Percentiles rank a stretch among this genome's conserved stretches.
phyloP scores from a whole-genome alignment of 1,140 invertebrate genomes.

The Oedothorax gibbosus region DNA sequence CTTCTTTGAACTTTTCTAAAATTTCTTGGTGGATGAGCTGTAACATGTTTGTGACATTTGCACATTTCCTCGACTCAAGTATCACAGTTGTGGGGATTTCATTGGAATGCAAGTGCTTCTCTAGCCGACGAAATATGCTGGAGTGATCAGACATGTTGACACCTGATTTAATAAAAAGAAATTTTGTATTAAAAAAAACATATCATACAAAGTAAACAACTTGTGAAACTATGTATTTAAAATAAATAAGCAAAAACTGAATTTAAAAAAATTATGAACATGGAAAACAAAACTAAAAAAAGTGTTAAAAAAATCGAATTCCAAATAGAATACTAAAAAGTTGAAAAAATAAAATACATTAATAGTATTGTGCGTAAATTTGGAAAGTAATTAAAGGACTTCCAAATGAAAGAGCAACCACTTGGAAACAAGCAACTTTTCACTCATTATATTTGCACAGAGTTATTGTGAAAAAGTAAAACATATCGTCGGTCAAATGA shows the following conservation, averaged over 20 bases:
- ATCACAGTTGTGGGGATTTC: neutral
- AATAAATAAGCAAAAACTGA: neutral
- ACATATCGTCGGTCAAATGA: too few species aligned
- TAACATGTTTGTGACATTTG: conserved; percentile 6
- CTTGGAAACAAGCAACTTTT: too few species aligned
- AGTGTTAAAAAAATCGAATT: too few species aligned
- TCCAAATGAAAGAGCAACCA: neutral
- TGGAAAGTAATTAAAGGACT: too few species aligned
- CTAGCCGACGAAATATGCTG: conserved; percentile 9
- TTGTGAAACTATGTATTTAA: neutral
- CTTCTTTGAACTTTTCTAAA: conserved; percentile 17
- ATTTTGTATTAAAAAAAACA: neutral
- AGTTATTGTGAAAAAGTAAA: too few species aligned
- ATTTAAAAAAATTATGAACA: too few species aligned
- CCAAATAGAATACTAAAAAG: neutral
- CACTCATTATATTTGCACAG: too few species aligned
- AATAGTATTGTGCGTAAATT: neutral
- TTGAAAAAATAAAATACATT: neutral
- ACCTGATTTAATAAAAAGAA: neutral
- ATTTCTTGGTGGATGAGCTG: conserved; percentile 8
- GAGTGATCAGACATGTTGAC: conserved; percentile 37
- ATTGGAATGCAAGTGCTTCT: conserved; percentile 8
- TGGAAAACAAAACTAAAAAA: too few species aligned
- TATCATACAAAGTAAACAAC: neutral
- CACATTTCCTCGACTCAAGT: conserved; percentile 28